These are phyloP conservation scores for Sminthopsis crassicaudata DNA, from an alignment of 2,113 vertebrate genomes.

Conservation along the genomic window DNA sequence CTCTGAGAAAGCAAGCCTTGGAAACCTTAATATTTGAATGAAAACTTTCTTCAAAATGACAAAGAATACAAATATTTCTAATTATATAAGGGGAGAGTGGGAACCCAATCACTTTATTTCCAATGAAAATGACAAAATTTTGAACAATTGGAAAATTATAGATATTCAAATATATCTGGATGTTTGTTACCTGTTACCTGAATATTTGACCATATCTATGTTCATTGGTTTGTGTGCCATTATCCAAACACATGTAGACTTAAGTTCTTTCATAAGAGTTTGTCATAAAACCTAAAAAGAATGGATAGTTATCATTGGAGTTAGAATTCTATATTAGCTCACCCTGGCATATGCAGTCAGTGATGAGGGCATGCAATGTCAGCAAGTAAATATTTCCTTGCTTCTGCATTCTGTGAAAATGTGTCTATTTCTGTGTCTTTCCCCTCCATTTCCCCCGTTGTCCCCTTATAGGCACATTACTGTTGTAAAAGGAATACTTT, in stretches of 20 bases:
- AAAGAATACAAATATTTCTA: background rate
- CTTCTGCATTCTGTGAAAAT: background rate
- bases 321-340: slow-evolving; percentile 1
- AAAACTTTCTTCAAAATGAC: background rate
- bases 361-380: background rate
- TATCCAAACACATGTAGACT: background rate
- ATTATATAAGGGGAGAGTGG: background rate
- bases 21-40: background rate
- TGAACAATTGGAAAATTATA: background rate
- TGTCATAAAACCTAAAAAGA: slow-evolving; percentile 13
- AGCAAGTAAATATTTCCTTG: background rate
- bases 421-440: background rate
- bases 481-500: slow-evolving; percentile 7
- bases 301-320: background rate
- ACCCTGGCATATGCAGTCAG: background rate
- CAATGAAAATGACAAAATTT: background rate
- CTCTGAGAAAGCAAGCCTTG: background rate
- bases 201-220: slow-evolving; percentile 45
- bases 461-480: background rate
- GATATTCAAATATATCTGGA: background rate
- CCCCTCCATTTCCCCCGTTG: background rate
- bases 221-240: background rate
- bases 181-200: background rate
- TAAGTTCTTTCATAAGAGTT: slow-evolving; percentile 9
- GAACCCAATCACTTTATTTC: background rate